Base-by-base conservation (phyloP, 2,113 vertebrate genomes). In the Podilymbus podiceps region DNA sequence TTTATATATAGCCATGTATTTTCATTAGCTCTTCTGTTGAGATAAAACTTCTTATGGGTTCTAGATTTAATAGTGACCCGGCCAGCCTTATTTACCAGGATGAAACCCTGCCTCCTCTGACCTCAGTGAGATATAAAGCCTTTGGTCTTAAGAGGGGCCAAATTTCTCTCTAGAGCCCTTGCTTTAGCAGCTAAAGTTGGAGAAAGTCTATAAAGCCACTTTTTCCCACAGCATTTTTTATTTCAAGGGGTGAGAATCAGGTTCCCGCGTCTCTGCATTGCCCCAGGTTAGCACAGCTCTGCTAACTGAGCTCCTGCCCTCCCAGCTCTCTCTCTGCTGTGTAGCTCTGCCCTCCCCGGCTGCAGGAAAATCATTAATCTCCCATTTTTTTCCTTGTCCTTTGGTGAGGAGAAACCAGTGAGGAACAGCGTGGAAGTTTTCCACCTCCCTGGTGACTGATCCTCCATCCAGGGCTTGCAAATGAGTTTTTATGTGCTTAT, bases 311-410 rank as follows among this genome's bases (percentile, higher is more conserved):
- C 40, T 82, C 50, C n/a, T 80, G 76, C 47, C 24, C 66, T 63
- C 55, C 30, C 35, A 59, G 73, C 56, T 25, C 56, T 25, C 19
- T 40, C 67, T 63, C 23, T 4, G 19, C 89, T 46, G 5, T 3
- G 0, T 4, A 4, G 19, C 31, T 46, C 42, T 73, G 80, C 74
- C 58, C 5, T 24, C 9, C 63, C 20, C 1, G 0, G 67, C 33
- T 30, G 55, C 72, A 62, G 62, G 69, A 90, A 64, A 94, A 94
- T 88, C 72, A 92, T 94, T 81, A 67, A 86, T 90, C 83, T 94
- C 59, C 38, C 75, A 2, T 42, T 73, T 42, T 42, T 67, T 93
- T 22, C 64, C 44, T 40, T 9, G 35, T 23, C 79, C 72, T 60
- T 77, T 40, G 4, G 69, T 68, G 53, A 73, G 75, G 66, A 69